Conservation (phyloP, 1,140 invertebrate genomes). For the Eupeodes corollae region DNA sequence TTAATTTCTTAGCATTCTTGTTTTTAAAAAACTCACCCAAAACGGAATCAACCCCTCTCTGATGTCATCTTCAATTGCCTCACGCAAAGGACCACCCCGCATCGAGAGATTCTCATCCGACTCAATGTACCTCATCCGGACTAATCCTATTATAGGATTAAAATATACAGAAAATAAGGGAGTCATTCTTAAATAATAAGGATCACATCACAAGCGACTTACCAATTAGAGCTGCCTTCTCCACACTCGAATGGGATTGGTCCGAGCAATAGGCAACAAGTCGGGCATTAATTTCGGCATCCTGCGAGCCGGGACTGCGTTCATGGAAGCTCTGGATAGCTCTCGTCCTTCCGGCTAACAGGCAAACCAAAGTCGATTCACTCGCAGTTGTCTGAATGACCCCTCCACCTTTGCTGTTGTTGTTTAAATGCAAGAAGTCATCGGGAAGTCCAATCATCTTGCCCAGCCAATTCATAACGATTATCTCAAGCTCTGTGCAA, state of each 20-base stretch:
- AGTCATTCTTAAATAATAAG: not conserved
- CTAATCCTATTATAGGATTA: constrained; percentile 49
- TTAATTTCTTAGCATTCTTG: not conserved
- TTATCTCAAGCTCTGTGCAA: constrained; percentile 92
- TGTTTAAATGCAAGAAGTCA: constrained; percentile 67
- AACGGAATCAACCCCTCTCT: constrained; percentile 86
- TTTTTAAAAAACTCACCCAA: constrained; percentile 60
- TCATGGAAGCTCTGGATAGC: constrained; percentile 57
- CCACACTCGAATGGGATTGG: constrained; percentile 91
- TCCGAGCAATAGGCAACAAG: constrained; percentile 94
- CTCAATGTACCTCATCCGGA: constrained; percentile 86
- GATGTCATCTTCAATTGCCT: constrained; percentile 72
- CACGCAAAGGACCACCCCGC: constrained; percentile 64
- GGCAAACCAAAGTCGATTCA: constrained; percentile 80
- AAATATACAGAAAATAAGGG: not conserved
- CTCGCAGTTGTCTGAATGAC: constrained; percentile 89
- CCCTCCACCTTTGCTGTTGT: constrained; percentile 69
- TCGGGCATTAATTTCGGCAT: constrained; percentile 80
- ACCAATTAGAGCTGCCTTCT: constrained; percentile 85
- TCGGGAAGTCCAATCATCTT: constrained; percentile 88
- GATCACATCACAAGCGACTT: constrained; percentile 9
- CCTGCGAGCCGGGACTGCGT: constrained; percentile 59
- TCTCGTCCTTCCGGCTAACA: constrained; percentile 80
- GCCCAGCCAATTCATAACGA: constrained; percentile 96
- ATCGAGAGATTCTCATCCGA: constrained; percentile 72